phyloP scores from a whole-genome alignment of 2,888 invertebrate genomes.

The Microplitis manilae region DNA sequence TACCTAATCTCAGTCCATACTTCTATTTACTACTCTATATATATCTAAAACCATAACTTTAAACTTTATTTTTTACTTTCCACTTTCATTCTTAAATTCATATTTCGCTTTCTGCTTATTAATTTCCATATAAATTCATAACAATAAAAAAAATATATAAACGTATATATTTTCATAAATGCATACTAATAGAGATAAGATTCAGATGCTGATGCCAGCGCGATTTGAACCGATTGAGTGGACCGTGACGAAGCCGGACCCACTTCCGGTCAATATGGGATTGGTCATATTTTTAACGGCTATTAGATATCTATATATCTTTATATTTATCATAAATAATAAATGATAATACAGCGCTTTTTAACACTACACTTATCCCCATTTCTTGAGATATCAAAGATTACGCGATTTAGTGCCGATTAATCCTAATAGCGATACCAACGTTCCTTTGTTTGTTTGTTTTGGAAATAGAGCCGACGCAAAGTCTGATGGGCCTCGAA shows the following conservation, averaged over 20 bases:
- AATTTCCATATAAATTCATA: neutral
- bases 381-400: too few relatives aligned
- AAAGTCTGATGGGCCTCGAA: constrained; percentile 29
- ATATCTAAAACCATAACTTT: neutral
- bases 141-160: too few relatives aligned
- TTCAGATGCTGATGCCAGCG: constrained; percentile 50
- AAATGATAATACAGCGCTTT: too few relatives aligned
- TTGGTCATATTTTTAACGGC: constrained; percentile 51
- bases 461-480: neutral
- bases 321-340: neutral
- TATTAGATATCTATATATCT: constrained; percentile 29
- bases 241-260: constrained; percentile 64
- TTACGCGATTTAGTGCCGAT: too few relatives aligned
- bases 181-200: constrained; percentile 16
- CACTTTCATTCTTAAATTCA: neutral
- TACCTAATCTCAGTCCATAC: constrained; percentile 23
- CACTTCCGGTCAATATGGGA: constrained; percentile 59
- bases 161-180: too few relatives aligned
- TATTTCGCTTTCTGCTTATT: neutral
- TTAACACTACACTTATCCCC: too few relatives aligned
- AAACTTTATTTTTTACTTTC: neutral
- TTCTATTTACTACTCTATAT: constrained; percentile 7
- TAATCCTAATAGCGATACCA: too few relatives aligned
- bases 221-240: constrained; percentile 61
- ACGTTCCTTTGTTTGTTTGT: neutral